A percentile compares a stretch with the other conserved stretches of the same genome.
These are phyloP conservation scores for Pagrus major DNA, from an alignment of 2,113 vertebrate genomes.

Conservation along the genomic window DNA sequence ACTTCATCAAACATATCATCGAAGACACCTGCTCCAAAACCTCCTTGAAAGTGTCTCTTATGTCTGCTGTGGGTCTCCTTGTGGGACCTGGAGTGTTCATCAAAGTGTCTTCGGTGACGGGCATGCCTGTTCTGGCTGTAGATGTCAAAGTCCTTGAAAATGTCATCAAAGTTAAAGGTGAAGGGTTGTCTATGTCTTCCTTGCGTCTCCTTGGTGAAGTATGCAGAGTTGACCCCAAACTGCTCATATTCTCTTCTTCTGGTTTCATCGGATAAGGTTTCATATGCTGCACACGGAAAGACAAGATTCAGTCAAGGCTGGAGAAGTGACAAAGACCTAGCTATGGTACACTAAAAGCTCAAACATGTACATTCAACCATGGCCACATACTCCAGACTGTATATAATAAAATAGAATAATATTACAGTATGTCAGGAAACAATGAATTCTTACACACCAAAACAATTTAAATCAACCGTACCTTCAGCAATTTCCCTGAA, in stretches of 20 bases:
- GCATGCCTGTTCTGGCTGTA: slow-evolving; percentile 89
- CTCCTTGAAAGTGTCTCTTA: slow-evolving; percentile 91
- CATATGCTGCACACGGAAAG: slow-evolving; percentile 88
- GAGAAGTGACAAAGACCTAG: background rate
- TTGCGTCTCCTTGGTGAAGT: slow-evolving; percentile 79
- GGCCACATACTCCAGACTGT: background rate
- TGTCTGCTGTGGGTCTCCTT: slow-evolving; percentile 89
- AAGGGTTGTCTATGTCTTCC: slow-evolving; percentile 86
- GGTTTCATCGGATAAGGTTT: slow-evolving; percentile 92
- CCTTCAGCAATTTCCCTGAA: slow-evolving; percentile 98
- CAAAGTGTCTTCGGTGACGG: slow-evolving; percentile 91
- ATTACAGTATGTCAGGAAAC: too few species aligned
- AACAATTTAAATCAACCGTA: slow-evolving; percentile 62
- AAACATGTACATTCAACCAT: background rate
- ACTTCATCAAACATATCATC: slow-evolving; percentile 95
- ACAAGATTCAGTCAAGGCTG: background rate
- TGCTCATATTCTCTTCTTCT: slow-evolving; percentile 91
- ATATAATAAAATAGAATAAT: too few species aligned
- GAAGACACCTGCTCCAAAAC: slow-evolving; percentile 90
- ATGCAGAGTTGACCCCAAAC: slow-evolving; percentile 80
- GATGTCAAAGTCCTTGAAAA: slow-evolving; percentile 94
- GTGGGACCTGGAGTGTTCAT: slow-evolving; percentile 89
- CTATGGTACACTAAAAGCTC: background rate
- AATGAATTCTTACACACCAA: too few species aligned
- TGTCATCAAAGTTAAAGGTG: slow-evolving; percentile 94